Base-by-base conservation (phyloP, 2,113 vertebrate species). In the Protobothrops flavoviridis region DNA sequence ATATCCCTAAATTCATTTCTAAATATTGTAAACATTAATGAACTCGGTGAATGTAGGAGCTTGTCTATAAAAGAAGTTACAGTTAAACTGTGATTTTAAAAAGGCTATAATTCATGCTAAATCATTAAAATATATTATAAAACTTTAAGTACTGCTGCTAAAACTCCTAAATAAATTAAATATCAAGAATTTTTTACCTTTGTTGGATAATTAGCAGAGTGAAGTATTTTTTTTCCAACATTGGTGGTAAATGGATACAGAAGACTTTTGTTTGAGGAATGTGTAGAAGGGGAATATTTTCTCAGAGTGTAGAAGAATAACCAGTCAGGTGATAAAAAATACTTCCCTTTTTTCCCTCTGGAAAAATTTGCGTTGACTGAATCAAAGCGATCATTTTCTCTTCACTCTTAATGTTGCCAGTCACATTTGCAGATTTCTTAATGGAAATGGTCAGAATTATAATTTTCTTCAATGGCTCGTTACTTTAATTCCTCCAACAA, bases 11-110 rank as follows among this genome's bases (percentile, higher is more conserved):
- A 94, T 43, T 93, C 0, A 88, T 93, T 95, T 95, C 92, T 95
- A 96, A 96, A 96, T 95, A 95, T 91, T 95, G 69, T 93, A 91
- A 93, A 95, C 93, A 88, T 94, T 95, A 96, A 96, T 96, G 95
- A 94, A 94, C 43, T 48, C 94, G 94, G 90, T 91, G 85, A 26
- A 81, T 92, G 4, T 88, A 33, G 86, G 5, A 7, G 4, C n/a
- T 81, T 74, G 61, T 74, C 61, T 89, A 81, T 92, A 85, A 92
- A 92, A 89, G 9, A 20, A 61, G 61, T 56, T 55, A 23, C 48
- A 89, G 87, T 11, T 81, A 89, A 64, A 2, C 52, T 89, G 33
- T 81, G 52, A 8, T 64, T 74, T 89, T 74, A 81, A 88, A 21
- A 56, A 89, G 50, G 61, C 52, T 43, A 64, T 89, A 57, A 89